Base-by-base conservation (phyloP, 2,797 vertebrate genomes). In the Falco naumanni region DNA sequence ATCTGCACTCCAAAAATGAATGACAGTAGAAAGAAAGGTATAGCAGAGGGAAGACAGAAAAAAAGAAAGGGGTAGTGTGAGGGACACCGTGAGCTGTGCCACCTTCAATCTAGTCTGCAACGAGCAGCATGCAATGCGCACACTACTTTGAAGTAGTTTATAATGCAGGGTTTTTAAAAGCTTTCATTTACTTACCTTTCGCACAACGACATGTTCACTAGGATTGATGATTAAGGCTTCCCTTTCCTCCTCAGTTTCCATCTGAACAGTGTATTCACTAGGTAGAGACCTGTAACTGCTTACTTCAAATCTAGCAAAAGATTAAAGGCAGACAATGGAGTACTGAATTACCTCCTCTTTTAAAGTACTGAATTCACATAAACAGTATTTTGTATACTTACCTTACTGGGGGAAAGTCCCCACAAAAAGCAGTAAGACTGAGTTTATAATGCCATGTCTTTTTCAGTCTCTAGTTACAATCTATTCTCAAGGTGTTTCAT, bases 161-260 rank as follows among this genome's bases (percentile, higher is more conserved):
- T 7, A 20, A 56, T 4, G 16, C 16, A 43, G 28, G 26, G 19
- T 1, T 59, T 88, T 80, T 75, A 56, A 65, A 90, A 75, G 53
- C 24, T 83, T 89, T 81, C 6, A 5, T 43, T 53, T 21, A 48
- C 94, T 89, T 91, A 99, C 99, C 98, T 99, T 98, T 63, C 98
- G 96, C 34, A 98, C 97, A 45, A 99, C 59, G 2, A 99, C 93
- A 3, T 98, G 99, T 87, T 99, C 98, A 74, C 96, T 98, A 0
- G 99, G 98, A 95, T 98, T 97, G 54, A 99, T 98, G 70, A 98
- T 98, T 43, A 99, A 97, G 45, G 98, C 98, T 47, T 99, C 98
- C 95, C 98, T 98, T 85, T 99, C 99, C 13, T 99, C 99, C 10
- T 99, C 99, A 1, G 97, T 74, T 17, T 99, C 99, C 98, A 99